Percentiles rank a stretch among this genome's conserved stretches.
Evolutionary conservation across 2,888 invertebrate genomes (phyloP).

Genomic region (Dolichomitus sp.): DNA sequence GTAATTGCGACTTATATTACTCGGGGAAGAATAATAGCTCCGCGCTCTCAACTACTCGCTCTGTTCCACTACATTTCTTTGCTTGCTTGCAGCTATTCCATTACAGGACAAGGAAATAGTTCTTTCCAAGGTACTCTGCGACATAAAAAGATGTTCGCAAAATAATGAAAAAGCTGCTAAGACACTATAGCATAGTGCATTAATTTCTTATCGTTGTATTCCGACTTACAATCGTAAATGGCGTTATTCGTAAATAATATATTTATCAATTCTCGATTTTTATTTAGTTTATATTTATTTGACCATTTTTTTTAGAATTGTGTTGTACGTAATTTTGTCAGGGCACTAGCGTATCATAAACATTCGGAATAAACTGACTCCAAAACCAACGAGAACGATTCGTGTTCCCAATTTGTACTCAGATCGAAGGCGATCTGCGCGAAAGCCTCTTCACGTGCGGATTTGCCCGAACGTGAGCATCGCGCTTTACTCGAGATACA

Average conservation of each 20-base stretch:
- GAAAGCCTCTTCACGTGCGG: not conserved
- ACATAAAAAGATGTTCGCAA: conserved; percentile 3
- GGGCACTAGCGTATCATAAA: not conserved
- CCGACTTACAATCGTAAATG: not conserved
- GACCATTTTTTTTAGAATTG: not conserved
- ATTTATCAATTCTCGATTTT: not conserved
- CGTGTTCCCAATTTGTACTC: not conserved
- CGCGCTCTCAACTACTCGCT: conserved; percentile 25
- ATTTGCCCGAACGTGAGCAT: not conserved
- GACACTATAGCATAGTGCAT: not conserved
- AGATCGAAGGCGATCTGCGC: not conserved
- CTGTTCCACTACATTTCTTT: conserved; percentile 31
- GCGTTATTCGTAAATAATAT: not conserved
- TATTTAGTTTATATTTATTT: not conserved
- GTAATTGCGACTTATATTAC: conserved; percentile 69
- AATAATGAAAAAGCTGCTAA: not conserved
- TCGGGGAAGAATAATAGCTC: conserved; percentile 63
- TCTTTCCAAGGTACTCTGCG: not conserved
- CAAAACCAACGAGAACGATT: not conserved
- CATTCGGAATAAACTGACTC: not conserved
- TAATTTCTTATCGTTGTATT: conserved; percentile 4
- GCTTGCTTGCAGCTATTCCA: conserved; percentile 38
- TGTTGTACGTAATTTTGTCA: not conserved
- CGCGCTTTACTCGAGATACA: conserved; percentile 5
- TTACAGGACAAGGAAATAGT: conserved; percentile 34